A percentile compares a stretch with the other conserved stretches of the same genome.
phyloP scores from a whole-genome alignment of 2,113 vertebrate genomes.

The Bettongia penicillata region DNA sequence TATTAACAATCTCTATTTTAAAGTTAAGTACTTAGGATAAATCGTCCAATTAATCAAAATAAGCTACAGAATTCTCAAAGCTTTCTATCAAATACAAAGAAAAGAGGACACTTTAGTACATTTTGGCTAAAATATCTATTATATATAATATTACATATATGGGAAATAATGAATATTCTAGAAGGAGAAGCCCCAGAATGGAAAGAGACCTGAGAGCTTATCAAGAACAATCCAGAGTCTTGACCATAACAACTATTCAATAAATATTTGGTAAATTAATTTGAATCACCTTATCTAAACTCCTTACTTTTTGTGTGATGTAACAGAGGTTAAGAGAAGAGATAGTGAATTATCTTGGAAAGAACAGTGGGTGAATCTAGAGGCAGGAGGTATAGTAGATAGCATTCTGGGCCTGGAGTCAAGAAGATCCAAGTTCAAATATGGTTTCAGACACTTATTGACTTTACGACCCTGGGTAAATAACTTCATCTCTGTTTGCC shows the following conservation, averaged over 20 bases:
- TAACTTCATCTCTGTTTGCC: background rate
- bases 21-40: background rate
- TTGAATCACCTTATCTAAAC: background rate
- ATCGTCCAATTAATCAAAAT: background rate
- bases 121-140: too few relatives aligned
- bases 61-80: background rate
- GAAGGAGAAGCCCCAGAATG: background rate
- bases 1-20: constrained; percentile 45
- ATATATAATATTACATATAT: too few relatives aligned
- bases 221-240: background rate
- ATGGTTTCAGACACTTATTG: background rate
- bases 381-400: background rate
- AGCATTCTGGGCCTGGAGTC: background rate
- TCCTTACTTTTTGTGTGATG: background rate
- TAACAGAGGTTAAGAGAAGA: background rate
- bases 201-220: background rate
- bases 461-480: background rate
- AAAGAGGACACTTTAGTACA: background rate
- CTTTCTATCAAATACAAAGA: background rate
- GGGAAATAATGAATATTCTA: background rate
- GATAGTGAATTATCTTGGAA: background rate
- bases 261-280: background rate
- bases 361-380: rapidly evolving
- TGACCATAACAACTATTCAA: background rate
- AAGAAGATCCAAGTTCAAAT: background rate